These are phyloP conservation scores for Oxyruncus cristatus DNA, from an alignment of 2,113 vertebrate genomes.

Conservation along the genomic window DNA sequence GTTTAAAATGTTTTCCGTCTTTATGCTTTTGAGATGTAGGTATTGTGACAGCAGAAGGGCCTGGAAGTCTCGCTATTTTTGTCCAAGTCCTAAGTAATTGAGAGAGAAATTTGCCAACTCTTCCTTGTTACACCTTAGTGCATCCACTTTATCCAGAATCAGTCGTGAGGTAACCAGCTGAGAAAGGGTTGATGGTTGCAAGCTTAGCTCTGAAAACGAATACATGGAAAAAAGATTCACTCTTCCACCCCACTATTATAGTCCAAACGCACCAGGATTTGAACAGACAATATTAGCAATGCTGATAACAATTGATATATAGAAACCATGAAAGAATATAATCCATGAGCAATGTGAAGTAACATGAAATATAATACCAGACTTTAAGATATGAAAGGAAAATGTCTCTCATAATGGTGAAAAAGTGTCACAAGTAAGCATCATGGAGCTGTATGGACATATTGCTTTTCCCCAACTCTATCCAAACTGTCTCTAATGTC, in stretches of 20 bases:
- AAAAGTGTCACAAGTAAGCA: background rate
- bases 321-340: background rate
- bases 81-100: background rate
- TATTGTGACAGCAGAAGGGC: background rate
- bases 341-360: background rate
- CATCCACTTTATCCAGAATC: background rate
- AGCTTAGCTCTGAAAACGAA: background rate
- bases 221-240: rapidly evolving
- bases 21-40: background rate
- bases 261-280: background rate
- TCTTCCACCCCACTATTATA: background rate
- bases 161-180: background rate
- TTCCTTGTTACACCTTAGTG: background rate
- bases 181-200: background rate
- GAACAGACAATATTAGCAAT: background rate
- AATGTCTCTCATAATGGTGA: background rate
- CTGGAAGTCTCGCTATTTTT: background rate
- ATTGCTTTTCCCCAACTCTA: background rate
- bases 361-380: background rate
- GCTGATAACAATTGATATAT: background rate
- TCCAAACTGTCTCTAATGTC: background rate
- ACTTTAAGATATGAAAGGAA: background rate
- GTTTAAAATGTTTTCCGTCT: background rate
- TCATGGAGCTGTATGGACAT: background rate
- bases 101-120: background rate